phyloP scores from a whole-genome alignment of 2,113 vertebrate species.

The Campylomormyrus tamandua region DNA sequence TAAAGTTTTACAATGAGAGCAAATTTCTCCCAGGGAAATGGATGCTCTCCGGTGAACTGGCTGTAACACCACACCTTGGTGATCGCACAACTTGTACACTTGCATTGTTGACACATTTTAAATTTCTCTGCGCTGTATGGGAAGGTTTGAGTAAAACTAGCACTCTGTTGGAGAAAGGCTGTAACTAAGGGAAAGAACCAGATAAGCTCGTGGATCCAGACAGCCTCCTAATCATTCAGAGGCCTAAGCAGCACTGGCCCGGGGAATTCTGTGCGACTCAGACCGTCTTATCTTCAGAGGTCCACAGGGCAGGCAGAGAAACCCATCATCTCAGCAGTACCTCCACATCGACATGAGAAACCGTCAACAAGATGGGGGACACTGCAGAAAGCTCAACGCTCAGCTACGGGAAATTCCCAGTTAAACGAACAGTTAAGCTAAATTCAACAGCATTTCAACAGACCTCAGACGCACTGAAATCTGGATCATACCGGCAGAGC shows the following conservation, averaged over 20 bases:
- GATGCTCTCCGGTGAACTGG: neutral
- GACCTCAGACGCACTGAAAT: neutral
- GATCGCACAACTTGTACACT: neutral
- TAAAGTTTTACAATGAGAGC: neutral
- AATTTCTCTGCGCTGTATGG: neutral
- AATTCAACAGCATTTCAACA: neutral
- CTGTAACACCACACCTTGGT: neutral
- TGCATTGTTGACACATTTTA: neutral
- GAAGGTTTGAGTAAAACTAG: neutral
- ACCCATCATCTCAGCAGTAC: neutral
- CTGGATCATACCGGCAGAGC: neutral
- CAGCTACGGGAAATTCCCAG: neutral
- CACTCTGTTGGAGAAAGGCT: neutral
- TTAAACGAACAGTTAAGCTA: neutral
- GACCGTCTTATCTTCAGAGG: neutral
- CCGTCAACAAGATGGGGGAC: neutral
- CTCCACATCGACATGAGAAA: neutral
- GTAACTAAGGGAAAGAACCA: neutral
- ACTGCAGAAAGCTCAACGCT: neutral
- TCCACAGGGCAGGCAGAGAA: neutral
- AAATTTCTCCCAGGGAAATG: neutral
- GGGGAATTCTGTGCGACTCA: neutral
- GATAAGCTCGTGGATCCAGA: neutral
- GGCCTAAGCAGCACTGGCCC: neutral
- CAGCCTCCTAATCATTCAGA: neutral